These are phyloP conservation scores for Podiceps cristatus DNA, from an alignment of 2,113 vertebrate genomes.

Conservation along the genomic window DNA sequence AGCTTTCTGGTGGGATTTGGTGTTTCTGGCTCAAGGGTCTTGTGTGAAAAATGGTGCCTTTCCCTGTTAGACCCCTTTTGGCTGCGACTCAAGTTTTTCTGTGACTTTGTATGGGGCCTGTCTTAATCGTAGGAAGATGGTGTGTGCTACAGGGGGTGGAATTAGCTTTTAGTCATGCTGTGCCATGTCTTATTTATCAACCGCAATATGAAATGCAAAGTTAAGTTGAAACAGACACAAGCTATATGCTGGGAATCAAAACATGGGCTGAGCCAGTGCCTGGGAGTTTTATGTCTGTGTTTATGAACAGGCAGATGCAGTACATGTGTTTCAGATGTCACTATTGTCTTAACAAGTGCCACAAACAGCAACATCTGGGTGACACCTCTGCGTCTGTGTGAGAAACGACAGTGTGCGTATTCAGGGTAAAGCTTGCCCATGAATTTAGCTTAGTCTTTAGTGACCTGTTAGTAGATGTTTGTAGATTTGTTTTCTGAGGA, in stretches of 20 bases:
- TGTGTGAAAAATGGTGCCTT: not conserved
- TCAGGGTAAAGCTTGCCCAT: not conserved
- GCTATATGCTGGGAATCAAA: not conserved
- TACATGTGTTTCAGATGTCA: not conserved
- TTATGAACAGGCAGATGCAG: not conserved
- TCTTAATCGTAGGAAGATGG: not conserved
- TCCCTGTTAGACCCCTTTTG: not conserved
- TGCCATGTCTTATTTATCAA: not conserved
- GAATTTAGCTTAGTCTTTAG: not conserved
- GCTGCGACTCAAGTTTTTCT: not conserved
- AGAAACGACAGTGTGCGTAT: not conserved
- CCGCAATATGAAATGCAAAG: not conserved
- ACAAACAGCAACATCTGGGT: not conserved
- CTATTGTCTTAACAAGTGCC: not conserved
- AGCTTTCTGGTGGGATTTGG: not conserved
- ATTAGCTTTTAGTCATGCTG: not conserved
- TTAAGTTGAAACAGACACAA: not conserved
- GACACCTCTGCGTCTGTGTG: not conserved
- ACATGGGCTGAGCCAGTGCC: not conserved
- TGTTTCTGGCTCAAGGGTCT: not conserved
- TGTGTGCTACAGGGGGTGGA: not conserved
- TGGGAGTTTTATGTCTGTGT: not conserved
- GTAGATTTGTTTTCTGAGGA: not conserved
- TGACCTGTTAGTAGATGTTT: not conserved
- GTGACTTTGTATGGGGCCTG: not conserved